phyloP scores from a whole-genome alignment of 2,113 vertebrate genomes.

The Cairina moschata region DNA sequence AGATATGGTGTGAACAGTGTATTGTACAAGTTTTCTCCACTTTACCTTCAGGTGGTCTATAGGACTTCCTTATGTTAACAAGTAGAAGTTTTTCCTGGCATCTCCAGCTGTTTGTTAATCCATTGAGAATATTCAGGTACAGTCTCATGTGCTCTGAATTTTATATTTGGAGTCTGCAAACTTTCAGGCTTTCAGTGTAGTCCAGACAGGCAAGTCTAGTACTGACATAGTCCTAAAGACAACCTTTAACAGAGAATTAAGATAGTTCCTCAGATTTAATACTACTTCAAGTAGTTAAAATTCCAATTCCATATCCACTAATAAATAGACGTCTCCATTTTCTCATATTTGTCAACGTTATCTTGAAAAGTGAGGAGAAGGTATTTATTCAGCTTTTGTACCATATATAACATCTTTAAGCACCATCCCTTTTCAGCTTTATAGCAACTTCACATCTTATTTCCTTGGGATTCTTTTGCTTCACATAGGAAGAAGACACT shows the following conservation, averaged over 20 bases:
- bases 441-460: not conserved
- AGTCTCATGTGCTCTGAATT: not conserved
- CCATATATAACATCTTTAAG: not conserved
- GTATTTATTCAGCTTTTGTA: not conserved
- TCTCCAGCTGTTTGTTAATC: not conserved
- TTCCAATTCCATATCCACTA: not conserved
- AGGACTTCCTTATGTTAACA: not conserved
- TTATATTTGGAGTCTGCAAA: not conserved
- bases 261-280: not conserved
- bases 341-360: not conserved
- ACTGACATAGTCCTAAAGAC: not conserved
- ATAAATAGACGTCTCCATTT: accelerated
- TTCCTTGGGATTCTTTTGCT: not conserved
- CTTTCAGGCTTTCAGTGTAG: not conserved
- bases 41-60: not conserved
- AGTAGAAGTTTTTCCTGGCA: not conserved
- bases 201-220: accelerated
- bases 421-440: not conserved
- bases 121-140: not conserved
- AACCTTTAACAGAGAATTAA: not conserved
- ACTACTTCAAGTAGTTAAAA: not conserved
- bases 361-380: not conserved
- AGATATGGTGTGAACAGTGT: accelerated
- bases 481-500: accelerated
- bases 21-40: not conserved